These are phyloP conservation scores for Arenicola marina DNA, from an alignment of 2,888 invertebrate species.

Conservation along the genomic window DNA sequence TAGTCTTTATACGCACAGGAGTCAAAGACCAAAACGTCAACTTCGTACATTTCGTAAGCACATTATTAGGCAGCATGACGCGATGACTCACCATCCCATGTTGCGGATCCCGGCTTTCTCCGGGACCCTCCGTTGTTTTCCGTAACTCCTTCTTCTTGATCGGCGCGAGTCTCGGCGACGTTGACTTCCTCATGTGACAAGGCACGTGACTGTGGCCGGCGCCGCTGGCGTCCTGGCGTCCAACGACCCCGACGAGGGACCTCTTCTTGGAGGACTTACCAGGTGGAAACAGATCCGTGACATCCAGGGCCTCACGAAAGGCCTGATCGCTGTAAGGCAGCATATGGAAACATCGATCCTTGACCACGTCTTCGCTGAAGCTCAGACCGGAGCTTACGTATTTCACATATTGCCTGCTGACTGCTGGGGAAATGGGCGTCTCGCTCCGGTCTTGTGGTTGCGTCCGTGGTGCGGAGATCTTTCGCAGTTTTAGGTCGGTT, in stretches of 20 bases:
- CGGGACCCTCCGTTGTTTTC: too few relatives aligned
- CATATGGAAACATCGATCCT: slow-evolving; percentile 51
- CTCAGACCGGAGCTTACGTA: slow-evolving; percentile 48
- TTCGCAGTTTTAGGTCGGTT: background rate
- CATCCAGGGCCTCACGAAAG: slow-evolving; percentile 47
- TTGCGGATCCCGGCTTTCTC: too few relatives aligned
- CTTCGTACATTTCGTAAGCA: too few relatives aligned
- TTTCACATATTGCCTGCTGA: slow-evolving; percentile 36
- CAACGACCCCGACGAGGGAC: slow-evolving; percentile 37
- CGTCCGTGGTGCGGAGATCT: background rate
- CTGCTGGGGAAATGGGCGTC: background rate
- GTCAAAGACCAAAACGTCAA: too few relatives aligned
- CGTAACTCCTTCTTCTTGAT: too few relatives aligned
- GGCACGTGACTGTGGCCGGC: slow-evolving; percentile 47
- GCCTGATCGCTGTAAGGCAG: slow-evolving; percentile 57
- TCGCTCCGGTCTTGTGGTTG: background rate
- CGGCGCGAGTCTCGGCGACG: background rate
- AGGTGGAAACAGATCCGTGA: slow-evolving; percentile 38
- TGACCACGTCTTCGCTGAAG: slow-evolving; percentile 57
- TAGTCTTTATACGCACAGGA: too few relatives aligned
- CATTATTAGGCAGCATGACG: too few relatives aligned
- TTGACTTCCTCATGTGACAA: slow-evolving; percentile 42
- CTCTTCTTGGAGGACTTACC: slow-evolving; percentile 13
- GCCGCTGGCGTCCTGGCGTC: slow-evolving; percentile 45
- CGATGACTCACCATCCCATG: too few relatives aligned